Evolutionary conservation across 2,888 invertebrate species (phyloP).

Genomic region (Leucania comma): DNA sequence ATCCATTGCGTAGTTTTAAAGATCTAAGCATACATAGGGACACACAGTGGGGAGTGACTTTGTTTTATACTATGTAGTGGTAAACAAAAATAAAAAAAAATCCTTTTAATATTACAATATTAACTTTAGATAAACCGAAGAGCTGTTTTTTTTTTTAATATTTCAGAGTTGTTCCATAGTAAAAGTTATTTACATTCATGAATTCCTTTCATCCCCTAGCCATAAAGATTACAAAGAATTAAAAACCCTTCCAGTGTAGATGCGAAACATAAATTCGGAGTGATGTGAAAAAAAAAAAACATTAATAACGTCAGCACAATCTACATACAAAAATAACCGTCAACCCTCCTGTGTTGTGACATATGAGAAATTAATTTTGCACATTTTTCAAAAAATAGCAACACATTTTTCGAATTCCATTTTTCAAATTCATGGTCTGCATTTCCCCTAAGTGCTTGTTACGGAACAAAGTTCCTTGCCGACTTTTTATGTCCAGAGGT

Average conservation of each 20-base stretch:
- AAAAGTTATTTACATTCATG: background rate
- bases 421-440: background rate
- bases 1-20: too few relatives aligned
- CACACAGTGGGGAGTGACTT: too few relatives aligned
- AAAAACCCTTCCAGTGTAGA: background rate
- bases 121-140: too few relatives aligned
- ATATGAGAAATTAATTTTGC: background rate
- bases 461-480: background rate
- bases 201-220: background rate
- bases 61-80: too few relatives aligned
- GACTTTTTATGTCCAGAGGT: background rate
- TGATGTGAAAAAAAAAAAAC: background rate
- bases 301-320: background rate
- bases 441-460: slow-evolving; percentile 4
- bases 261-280: background rate
- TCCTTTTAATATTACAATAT: too few relatives aligned
- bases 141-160: too few relatives aligned
- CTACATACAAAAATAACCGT: background rate
- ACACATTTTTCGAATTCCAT: background rate
- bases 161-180: background rate
- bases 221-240: background rate
- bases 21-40: too few relatives aligned
- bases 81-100: too few relatives aligned
- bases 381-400: background rate
- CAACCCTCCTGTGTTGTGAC: background rate